Conservation (phyloP, 2,113 vertebrate genomes). For the Bostrychus sinensis region DNA sequence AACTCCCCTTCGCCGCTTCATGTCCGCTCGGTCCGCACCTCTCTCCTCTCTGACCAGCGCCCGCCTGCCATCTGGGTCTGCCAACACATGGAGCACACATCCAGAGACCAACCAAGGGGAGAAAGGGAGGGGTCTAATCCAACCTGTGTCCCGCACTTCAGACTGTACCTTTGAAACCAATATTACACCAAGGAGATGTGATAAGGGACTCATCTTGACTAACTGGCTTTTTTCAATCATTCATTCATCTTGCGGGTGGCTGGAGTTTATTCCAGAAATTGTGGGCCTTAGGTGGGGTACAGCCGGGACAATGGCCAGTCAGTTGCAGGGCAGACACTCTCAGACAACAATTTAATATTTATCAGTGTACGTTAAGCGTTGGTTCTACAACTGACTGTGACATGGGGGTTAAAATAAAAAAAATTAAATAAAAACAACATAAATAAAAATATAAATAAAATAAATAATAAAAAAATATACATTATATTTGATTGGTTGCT, state of each 20-base stretch:
- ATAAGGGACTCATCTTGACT: constrained; percentile 13
- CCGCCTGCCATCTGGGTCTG: constrained; percentile 72
- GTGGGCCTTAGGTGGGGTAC: not conserved
- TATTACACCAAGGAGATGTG: constrained; percentile 32
- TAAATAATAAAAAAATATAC: too few species aligned
- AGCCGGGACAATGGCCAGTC: too few species aligned
- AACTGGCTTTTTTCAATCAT: not conserved
- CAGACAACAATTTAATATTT: too few species aligned
- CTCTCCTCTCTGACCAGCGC: constrained; percentile 20
- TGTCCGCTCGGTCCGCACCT: constrained; percentile 62
- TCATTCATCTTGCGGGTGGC: not conserved
- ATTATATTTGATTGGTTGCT: too few species aligned
- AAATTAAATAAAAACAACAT: too few species aligned
- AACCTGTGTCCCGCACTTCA: constrained; percentile 34
- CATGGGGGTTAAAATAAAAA: too few species aligned
- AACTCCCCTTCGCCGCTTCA: constrained; percentile 71
- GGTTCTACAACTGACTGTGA: too few species aligned
- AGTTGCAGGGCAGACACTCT: too few species aligned
- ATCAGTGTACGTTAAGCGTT: too few species aligned
- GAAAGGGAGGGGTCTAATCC: constrained; percentile 9
- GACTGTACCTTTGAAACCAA: constrained; percentile 53
- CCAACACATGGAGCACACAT: constrained; percentile 40
- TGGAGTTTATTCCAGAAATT: not conserved
- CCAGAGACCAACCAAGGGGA: constrained; percentile 12
- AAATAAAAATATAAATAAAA: too few species aligned